Evolutionary conservation across 1,140 invertebrate genomes (phyloP).

Genomic region (Bilobella aurantiaca): DNA sequence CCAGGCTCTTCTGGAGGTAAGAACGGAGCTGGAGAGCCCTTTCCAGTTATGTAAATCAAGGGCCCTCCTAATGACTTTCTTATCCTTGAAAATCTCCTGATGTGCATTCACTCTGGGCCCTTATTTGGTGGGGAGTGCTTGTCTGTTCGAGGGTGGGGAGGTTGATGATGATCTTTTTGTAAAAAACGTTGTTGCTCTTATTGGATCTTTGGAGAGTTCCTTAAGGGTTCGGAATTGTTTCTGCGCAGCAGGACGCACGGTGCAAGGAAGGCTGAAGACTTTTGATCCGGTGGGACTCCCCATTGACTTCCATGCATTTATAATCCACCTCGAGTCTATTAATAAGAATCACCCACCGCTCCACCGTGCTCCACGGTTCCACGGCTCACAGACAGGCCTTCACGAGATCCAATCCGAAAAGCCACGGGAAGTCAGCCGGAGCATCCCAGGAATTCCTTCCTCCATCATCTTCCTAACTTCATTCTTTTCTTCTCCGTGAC

Average conservation of each 20-base stretch:
- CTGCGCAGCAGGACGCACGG: constrained; percentile 23
- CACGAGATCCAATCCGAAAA: background rate
- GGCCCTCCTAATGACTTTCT: background rate
- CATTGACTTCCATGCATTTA: constrained; percentile 36
- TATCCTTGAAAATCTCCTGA: no score
- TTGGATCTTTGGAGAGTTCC: no score
- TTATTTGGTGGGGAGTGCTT: no score
- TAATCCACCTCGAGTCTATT: constrained; percentile 18
- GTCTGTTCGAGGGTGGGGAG: no score
- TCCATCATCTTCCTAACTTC: background rate
- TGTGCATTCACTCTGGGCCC: no score
- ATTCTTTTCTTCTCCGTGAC: background rate
- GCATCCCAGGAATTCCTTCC: no score
- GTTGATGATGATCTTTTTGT: constrained; percentile 23
- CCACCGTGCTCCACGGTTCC: no score
- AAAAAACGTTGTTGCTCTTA: background rate
- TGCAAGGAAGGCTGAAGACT: constrained; percentile 22
- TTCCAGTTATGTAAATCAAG: no score
- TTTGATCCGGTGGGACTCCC: constrained; percentile 35
- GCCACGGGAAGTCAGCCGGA: background rate
- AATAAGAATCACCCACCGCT: constrained; percentile 5
- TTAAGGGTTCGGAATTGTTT: constrained; percentile 26
- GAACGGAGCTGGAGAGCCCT: no score
- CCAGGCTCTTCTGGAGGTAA: background rate
- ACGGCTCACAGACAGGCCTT: no score